Evolutionary conservation across 1,140 invertebrate genomes (phyloP), one percentile per base, ranked within the genome.

Genomic region (Drosophila oshimai): DNA sequence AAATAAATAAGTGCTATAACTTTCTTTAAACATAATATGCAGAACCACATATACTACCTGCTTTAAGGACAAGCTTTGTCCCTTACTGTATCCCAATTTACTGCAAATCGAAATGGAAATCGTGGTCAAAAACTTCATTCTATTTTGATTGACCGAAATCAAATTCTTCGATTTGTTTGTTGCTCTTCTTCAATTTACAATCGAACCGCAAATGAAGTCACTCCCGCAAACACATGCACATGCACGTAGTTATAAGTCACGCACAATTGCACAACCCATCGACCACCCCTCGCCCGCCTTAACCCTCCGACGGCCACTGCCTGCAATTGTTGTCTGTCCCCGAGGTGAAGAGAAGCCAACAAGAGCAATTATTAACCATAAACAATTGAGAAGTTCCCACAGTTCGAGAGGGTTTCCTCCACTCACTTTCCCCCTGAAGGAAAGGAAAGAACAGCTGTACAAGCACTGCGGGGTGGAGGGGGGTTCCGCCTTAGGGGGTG

Each of bases 301-400:
- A 53, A 51, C 41, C 36, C 12, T 6, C 9, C 18, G 10, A 7
- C 7, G 20, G 50, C 17, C 3, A 54, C 17, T 13, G 13, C 36
- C 53, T 17, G 53, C 58, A 44, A 49, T 65, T 65, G 58, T 50
- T 34, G 33, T 55, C 34, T 34, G 53, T 34, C 36, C 49, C 44
- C 37, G 61, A 86, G 76, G 81, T 80, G 80, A 86, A 65, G 80
- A 86, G 80, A 86, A 86, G 80, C 81, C 80, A 86, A 86, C 80
- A 87, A 86, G 78, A 86, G 81, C 80, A 86, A 86, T 86, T 86
- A 86, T 86, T 86, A 86, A 86, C 61, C 80, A 87, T 86, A 73
- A 86, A 74, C 80, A 86, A 86, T 86, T 86, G 80, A 86, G 80
- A 87, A 86, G 84, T 86, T 86, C 80, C 81, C 80, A 86, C 80